Evolutionary conservation across 2,113 vertebrate genomes (phyloP).

Genomic region (Amia ocellicauda): DNA sequence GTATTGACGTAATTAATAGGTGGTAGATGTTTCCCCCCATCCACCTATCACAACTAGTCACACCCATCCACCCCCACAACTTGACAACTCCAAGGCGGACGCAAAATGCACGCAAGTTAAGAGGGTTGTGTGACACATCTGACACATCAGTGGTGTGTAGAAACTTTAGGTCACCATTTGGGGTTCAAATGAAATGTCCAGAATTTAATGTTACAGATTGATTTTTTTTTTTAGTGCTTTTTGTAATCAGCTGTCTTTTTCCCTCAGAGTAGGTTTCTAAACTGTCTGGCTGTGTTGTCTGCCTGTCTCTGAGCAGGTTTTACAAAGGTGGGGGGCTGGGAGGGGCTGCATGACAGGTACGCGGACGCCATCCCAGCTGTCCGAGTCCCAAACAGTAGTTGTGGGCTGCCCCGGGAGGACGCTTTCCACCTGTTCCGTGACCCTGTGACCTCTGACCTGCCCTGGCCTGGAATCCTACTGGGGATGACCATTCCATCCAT

Average conservation of each 20-base stretch:
- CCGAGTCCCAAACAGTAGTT: conserved; percentile 76
- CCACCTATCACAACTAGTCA: too few relatives aligned
- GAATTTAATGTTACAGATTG: too few relatives aligned
- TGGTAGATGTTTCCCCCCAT: too few relatives aligned
- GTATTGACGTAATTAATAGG: too few relatives aligned
- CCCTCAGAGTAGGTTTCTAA: neutral
- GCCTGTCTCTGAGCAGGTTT: conserved; percentile 67
- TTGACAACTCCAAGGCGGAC: too few relatives aligned
- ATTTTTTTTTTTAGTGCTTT: too few relatives aligned
- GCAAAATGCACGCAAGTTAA: too few relatives aligned
- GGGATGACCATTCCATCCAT: conserved; percentile 92
- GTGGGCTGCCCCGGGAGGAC: conserved; percentile 82
- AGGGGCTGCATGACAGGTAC: conserved; percentile 76
- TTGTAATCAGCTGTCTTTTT: neutral
- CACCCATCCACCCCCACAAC: too few relatives aligned
- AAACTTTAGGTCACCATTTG: too few relatives aligned
- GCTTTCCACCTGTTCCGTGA: conserved; percentile 91
- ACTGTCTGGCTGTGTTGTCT: neutral
- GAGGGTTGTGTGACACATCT: too few relatives aligned
- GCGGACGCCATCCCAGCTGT: conserved; percentile 70
- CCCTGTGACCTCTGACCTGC: conserved; percentile 84
- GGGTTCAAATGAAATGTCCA: too few relatives aligned
- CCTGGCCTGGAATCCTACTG: conserved; percentile 88
- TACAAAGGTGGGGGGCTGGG: conserved; percentile 76
- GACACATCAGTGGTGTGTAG: too few relatives aligned